A percentile compares a stretch with the other conserved stretches of the same genome.
Conservation (phyloP, 2,888 invertebrate genomes). For the Trypoxylon attenuatum region DNA sequence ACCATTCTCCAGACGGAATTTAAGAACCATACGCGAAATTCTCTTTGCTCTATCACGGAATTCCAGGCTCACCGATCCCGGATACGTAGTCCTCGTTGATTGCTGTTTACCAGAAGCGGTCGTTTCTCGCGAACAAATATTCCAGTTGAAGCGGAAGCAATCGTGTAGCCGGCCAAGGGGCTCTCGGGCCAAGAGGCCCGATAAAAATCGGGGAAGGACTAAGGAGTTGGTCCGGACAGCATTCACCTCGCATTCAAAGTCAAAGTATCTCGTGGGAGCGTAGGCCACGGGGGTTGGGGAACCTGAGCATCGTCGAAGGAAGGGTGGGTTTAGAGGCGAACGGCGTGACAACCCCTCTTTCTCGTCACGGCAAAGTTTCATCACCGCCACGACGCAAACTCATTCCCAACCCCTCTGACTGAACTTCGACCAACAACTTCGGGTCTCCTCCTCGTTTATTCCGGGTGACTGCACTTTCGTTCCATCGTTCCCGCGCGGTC, state of each 20-base stretch:
- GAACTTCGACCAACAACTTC: conserved; percentile 74
- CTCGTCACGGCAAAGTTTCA: conserved; percentile 74
- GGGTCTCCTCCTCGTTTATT: conserved; percentile 74
- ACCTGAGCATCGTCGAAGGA: conserved; percentile 18
- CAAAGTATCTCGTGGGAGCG: conserved; percentile 40
- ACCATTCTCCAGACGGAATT: conserved; percentile 3
- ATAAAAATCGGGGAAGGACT: conserved; percentile 6
- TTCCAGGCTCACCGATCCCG: not conserved
- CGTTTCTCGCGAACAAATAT: no score
- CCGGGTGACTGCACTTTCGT: conserved; percentile 73
- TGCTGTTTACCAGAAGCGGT: no score
- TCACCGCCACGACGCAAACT: conserved; percentile 72
- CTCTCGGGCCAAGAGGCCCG: not conserved
- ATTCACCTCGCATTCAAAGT: conserved; percentile 39
- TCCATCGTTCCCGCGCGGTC: conserved; percentile 57
- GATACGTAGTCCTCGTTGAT: no score
- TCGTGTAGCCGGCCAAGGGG: conserved; percentile 28
- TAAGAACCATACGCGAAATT: conserved; percentile 10
- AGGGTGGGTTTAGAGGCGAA: conserved; percentile 55
- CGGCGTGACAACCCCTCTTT: conserved; percentile 70
- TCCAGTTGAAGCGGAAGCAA: conserved; percentile 27
- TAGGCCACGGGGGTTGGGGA: conserved; percentile 33
- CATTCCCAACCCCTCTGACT: conserved; percentile 67
- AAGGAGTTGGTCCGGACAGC: not conserved
- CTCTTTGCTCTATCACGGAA: not conserved